phyloP scores from a whole-genome alignment of 2,797 vertebrate genomes.

The Tragelaphus oryx region DNA sequence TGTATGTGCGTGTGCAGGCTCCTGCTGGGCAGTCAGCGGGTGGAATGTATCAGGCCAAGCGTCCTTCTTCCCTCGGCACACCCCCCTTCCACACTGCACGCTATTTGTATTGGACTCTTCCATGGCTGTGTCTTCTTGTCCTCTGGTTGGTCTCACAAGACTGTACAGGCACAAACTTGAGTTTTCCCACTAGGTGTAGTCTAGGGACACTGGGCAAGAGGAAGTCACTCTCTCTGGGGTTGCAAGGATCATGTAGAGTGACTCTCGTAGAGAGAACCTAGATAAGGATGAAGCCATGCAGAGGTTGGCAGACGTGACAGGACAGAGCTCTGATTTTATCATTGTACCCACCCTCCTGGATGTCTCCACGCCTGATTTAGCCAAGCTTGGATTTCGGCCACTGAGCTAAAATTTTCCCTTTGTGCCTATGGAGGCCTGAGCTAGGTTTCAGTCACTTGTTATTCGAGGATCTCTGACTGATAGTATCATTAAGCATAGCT shows the following conservation, averaged over 20 bases:
- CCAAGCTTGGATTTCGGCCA: neutral
- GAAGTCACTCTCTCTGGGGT: neutral
- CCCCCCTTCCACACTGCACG: neutral
- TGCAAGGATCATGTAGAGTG: neutral
- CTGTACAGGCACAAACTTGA: neutral
- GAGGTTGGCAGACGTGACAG: neutral
- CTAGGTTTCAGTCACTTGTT: slow-evolving; percentile 11
- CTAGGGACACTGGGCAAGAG: neutral
- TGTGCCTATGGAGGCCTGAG: neutral
- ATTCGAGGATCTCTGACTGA: neutral
- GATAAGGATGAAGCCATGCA: neutral
- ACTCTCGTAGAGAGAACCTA: neutral
- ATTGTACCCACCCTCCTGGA: neutral
- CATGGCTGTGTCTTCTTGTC: neutral
- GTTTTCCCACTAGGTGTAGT: neutral
- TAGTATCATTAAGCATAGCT: neutral
- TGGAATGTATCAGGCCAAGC: neutral
- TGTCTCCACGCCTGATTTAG: neutral
- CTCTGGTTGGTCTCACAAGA: neutral
- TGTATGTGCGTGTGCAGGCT: rapidly evolving
- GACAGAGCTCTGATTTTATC: neutral
- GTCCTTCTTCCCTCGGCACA: neutral
- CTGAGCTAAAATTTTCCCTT: neutral
- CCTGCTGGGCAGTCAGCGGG: neutral
- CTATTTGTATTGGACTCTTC: neutral